Percentiles rank a stretch among this genome's conserved stretches.
Conservation (phyloP, 2,113 vertebrate species). For the Pagrus major region DNA sequence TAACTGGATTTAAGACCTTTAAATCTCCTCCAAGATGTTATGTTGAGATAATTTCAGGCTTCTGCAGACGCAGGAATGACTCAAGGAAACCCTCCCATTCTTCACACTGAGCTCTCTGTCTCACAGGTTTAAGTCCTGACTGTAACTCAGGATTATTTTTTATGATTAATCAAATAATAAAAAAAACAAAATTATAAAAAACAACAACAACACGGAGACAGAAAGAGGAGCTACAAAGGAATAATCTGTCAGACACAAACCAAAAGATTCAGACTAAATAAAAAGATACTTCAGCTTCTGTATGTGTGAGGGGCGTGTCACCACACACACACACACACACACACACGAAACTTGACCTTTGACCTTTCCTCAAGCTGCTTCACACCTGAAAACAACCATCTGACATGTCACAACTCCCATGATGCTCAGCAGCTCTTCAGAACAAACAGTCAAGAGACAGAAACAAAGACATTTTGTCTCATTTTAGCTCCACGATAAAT, state of each 20-base stretch:
- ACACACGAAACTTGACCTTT: too few relatives aligned
- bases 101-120: neutral
- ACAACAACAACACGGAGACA: too few relatives aligned
- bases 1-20: slow-evolving; percentile 16
- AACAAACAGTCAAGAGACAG: neutral
- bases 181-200: too few relatives aligned
- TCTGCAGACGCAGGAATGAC: slow-evolving; percentile 22
- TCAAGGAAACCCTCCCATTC: neutral
- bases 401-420: neutral
- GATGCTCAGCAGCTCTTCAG: neutral
- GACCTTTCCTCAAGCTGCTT: neutral
- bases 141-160: neutral
- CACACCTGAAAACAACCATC: neutral
- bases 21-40: slow-evolving; percentile 24
- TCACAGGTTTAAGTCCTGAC: neutral
- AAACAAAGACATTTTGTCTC: neutral
- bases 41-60: slow-evolving; percentile 39
- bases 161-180: neutral
- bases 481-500: neutral
- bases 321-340: neutral
- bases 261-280: neutral
- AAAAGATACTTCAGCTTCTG: neutral
- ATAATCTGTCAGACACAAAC: neutral
- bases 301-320: neutral
- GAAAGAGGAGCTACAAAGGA: neutral